Percentiles rank a stretch among this genome's conserved stretches.
Evolutionary conservation across 2,888 invertebrate genomes (phyloP).

Genomic region (Punctoribates punctum): DNA sequence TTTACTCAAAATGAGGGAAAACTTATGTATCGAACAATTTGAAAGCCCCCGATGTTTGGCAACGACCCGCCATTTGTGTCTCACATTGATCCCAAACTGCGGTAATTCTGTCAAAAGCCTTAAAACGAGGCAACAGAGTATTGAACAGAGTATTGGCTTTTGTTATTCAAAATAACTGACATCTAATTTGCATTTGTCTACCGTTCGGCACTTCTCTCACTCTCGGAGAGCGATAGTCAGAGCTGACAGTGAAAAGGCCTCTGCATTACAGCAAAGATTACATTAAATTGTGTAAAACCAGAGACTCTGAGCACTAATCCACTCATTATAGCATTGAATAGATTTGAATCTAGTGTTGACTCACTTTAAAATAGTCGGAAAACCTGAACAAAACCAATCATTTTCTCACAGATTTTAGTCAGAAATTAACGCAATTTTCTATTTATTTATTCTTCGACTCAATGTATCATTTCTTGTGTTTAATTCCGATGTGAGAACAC

Average conservation of each 20-base stretch:
- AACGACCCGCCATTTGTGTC: neutral
- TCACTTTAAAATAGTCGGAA: slow-evolving; percentile 3
- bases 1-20: neutral
- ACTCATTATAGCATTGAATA: neutral
- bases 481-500: neutral
- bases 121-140: neutral
- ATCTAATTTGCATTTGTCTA: slow-evolving; percentile 12
- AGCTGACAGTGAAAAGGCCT: neutral
- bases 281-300: neutral
- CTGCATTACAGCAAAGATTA: neutral
- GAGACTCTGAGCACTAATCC: neutral
- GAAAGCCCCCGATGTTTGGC: neutral
- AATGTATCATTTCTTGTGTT: neutral
- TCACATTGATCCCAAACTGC: too few relatives aligned
- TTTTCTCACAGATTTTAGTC: neutral
- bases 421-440: neutral
- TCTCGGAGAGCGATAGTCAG: neutral
- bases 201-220: too few relatives aligned
- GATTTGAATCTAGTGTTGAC: neutral
- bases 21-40: neutral
- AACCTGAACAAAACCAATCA: neutral
- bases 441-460: neutral
- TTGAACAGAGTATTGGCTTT: slow-evolving; percentile 6
- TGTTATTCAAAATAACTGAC: slow-evolving; percentile 25
- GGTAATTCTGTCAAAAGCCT: neutral